phyloP scores from a whole-genome alignment of 2,888 invertebrate species.

The Rotaria magnacalcarata region DNA sequence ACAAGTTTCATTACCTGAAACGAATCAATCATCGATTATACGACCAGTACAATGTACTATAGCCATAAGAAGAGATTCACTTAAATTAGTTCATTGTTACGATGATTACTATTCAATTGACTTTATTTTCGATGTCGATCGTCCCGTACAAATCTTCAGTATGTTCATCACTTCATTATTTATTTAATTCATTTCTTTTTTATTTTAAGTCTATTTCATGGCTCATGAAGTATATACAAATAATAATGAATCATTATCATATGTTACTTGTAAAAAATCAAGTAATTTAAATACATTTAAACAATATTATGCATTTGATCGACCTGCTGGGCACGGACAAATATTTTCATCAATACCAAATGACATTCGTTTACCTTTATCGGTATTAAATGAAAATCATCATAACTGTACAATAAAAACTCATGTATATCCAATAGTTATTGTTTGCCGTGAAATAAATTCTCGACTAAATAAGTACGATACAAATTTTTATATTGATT shows the following conservation, averaged over 20 bases:
- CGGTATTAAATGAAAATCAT: background rate
- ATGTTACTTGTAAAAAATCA: background rate
- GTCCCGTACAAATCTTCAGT: background rate
- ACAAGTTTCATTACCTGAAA: background rate
- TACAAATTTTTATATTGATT: background rate
- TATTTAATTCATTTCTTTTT: background rate
- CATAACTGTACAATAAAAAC: background rate
- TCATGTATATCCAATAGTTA: background rate
- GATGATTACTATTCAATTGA: conserved; percentile 1
- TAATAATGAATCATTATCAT: background rate
- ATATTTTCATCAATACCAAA: background rate
- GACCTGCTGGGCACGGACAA: background rate
- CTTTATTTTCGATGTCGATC: background rate
- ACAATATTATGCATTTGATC: background rate
- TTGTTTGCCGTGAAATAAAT: background rate
- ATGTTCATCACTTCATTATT: background rate
- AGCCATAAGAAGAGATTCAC: conserved; percentile 18
- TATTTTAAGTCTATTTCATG: background rate
- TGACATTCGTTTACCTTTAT: background rate
- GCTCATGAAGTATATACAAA: background rate
- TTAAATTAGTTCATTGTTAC: conserved; percentile 15
- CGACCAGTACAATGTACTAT: background rate
- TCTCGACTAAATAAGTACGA: background rate
- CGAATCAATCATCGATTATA: background rate
- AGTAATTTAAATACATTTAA: background rate